Conservation (phyloP, 2,797 vertebrate species). For the Pangasius djambal region DNA sequence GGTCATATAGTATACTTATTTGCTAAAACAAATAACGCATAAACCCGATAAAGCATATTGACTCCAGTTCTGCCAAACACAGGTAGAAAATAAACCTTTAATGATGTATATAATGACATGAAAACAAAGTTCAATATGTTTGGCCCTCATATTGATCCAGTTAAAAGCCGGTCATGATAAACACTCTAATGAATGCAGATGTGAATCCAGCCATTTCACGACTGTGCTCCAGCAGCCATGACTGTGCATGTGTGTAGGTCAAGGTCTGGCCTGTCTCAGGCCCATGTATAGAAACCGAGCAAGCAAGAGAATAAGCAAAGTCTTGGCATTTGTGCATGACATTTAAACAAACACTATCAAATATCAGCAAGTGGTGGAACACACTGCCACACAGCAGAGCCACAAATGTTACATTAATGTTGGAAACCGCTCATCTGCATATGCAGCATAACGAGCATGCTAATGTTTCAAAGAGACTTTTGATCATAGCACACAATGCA, state of each 20-base stretch:
- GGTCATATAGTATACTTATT: neutral
- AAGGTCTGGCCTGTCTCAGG: conserved; percentile 50
- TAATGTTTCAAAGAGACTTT: conserved; percentile 35
- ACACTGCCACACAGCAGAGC: conserved; percentile 39
- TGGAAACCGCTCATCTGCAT: conserved; percentile 50
- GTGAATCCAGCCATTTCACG: neutral
- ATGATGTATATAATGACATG: neutral
- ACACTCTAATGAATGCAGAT: neutral
- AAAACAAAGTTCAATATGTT: neutral
- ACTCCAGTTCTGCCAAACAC: neutral
- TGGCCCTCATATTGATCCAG: neutral
- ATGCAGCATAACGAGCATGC: conserved; percentile 29
- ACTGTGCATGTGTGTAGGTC: conserved; percentile 35
- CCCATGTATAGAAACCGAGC: conserved; percentile 51
- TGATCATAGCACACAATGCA: neutral
- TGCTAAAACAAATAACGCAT: neutral
- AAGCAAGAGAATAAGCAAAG: conserved; percentile 58
- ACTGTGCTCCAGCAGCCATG: neutral
- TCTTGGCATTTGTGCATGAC: conserved; percentile 65
- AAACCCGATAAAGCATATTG: neutral
- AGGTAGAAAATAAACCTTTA: neutral
- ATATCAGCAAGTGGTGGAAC: conserved; percentile 61
- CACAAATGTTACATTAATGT: conserved; percentile 49
- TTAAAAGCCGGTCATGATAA: neutral
- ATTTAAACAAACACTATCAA: conserved; percentile 73